A percentile compares a stretch with the other conserved stretches of the same genome.
These are phyloP conservation scores for Peromyscus eremicus DNA, from an alignment of 2,797 vertebrate genomes.

Conservation along the genomic window DNA sequence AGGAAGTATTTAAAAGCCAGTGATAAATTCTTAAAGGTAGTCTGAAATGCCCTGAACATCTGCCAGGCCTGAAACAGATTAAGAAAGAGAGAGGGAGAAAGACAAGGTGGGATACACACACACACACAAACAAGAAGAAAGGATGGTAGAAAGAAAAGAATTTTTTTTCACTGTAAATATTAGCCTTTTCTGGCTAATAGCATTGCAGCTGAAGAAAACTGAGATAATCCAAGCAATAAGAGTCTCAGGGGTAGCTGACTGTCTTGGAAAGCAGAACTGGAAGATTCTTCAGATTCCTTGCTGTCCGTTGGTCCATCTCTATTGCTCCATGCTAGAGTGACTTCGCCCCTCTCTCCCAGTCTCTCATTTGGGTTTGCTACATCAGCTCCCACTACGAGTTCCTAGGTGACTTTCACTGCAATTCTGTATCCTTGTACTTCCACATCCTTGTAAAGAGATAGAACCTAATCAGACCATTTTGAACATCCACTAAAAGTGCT, in stretches of 20 bases:
- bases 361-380: background rate
- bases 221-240: slow-evolving; percentile 30
- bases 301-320: background rate
- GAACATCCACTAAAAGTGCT: slow-evolving; percentile 39
- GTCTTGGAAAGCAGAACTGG: slow-evolving; percentile 30
- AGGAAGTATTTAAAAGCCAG: slow-evolving; percentile 29
- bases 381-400: background rate
- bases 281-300: background rate
- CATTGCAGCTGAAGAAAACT: background rate
- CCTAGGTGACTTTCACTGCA: slow-evolving; percentile 5
- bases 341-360: slow-evolving; percentile 4
- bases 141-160: background rate
- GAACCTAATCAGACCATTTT: background rate
- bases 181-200: slow-evolving; percentile 25
- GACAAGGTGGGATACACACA: too few relatives aligned
- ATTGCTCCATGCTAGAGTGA: background rate
- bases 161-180: slow-evolving; percentile 1
- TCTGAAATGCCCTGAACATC: background rate
- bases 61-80: slow-evolving; percentile 37
- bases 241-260: background rate
- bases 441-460: slow-evolving; percentile 13
- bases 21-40: slow-evolving; percentile 22
- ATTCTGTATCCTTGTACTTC: background rate
- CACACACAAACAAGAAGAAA: background rate
- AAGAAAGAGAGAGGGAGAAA: background rate